Evolutionary conservation across 2,888 invertebrate species (phyloP), one percentile per base, ranked within the genome.

Genomic region (Parasteatoda lunata): DNA sequence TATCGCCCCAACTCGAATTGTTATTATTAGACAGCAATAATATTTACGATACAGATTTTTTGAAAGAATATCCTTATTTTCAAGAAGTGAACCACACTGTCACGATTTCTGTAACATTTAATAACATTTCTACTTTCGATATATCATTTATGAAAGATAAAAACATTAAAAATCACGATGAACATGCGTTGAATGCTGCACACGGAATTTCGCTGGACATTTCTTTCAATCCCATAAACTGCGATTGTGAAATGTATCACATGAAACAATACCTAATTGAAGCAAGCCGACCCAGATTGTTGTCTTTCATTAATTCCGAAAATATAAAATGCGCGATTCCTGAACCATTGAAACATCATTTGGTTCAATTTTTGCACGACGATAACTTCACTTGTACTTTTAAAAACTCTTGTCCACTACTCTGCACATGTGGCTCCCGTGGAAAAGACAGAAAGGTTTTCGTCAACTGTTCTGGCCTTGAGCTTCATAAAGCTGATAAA

Each of bases 1-100:
- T 95, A 0, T 94, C 94, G 87, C 93, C 96, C 89, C 94, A 94
- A 91, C 92, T 96, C 72, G 94, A 95, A 90, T 94, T 94, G 90
- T 92, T 97, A 85, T 94, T 96, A 92, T 92, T 97, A 85, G 94
- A 95, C 89, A 92, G 93, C 89, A 93, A 94, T 88, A 93, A 93
- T 89, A 93, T 96, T 90, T 94, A 94, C 77, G 93, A 93, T 88
- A 93, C 96, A 77, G 94, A 95, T 9, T 59, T 13, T 59, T 59
- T 59, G 59, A 59, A 13, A n/a, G 59, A 59, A n/a, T 59, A 89
- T 94, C 94, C 86, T 3, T 78, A 82, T 47, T 88, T 79, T 66
- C 70, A 47, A 71, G 89, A 65, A 64, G 48, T 82, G 79, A 78
- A 84, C 82, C 64, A 78, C 72, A 69, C 88, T 70, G 71, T 82